phyloP scores from a whole-genome alignment of 1,140 invertebrate genomes.

The Mycetomoellerius zeteki region DNA sequence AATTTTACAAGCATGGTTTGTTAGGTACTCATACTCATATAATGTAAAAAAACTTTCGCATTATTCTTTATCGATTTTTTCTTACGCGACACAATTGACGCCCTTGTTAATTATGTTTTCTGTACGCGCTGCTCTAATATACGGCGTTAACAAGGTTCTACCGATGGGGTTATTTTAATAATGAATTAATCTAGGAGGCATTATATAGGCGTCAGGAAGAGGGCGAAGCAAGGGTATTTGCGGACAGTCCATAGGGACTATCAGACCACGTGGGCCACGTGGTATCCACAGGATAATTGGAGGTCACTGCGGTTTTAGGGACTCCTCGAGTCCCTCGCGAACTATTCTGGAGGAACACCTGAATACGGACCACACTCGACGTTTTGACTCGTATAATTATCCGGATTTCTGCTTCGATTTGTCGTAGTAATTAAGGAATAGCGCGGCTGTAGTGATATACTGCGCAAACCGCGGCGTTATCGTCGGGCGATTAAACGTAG shows the following conservation, averaged over 20 bases:
- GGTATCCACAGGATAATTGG: constrained; percentile 81
- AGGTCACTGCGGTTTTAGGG: constrained; percentile 79
- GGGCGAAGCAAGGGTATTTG: constrained; percentile 71
- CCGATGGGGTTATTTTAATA: constrained; percentile 77
- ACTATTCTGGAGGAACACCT: constrained; percentile 63
- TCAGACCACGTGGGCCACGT: constrained; percentile 73
- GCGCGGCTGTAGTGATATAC: constrained; percentile 58
- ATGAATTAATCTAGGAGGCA: constrained; percentile 76
- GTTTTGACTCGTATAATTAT: constrained; percentile 73
- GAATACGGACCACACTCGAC: constrained; percentile 68
- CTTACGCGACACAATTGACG: neutral
- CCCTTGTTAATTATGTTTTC: constrained; percentile 61
- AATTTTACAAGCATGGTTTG: neutral
- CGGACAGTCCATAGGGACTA: constrained; percentile 75
- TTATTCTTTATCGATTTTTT: constrained; percentile 5
- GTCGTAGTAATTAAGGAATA: constrained; percentile 75
- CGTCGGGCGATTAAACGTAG: constrained; percentile 41
- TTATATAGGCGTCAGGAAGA: constrained; percentile 61
- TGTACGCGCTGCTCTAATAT: constrained; percentile 55
- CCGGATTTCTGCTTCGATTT: constrained; percentile 73
- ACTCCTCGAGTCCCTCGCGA: constrained; percentile 69
- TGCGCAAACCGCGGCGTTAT: constrained; percentile 40
- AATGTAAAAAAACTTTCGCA: neutral
- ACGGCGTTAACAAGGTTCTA: constrained; percentile 64
- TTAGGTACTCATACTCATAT: neutral